phyloP scores from a whole-genome alignment of 2,113 vertebrate genomes.

The Elanoides forficatus region DNA sequence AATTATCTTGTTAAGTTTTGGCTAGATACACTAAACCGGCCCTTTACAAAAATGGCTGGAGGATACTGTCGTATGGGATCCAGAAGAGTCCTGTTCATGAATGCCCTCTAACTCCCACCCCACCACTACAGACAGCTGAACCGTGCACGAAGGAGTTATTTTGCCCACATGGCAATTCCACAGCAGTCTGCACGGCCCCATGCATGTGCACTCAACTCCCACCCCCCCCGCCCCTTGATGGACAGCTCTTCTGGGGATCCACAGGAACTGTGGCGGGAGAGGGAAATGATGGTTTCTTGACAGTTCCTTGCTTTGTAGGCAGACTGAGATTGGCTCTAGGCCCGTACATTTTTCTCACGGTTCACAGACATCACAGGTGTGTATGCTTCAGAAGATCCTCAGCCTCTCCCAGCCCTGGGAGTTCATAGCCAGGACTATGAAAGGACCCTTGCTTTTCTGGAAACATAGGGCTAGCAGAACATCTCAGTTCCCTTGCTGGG shows the following conservation, averaged over 20 bases:
- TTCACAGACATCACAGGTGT: not conserved
- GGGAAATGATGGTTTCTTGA: not conserved
- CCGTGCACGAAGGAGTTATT: not conserved
- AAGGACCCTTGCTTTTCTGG: not conserved
- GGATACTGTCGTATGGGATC: not conserved
- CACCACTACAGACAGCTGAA: not conserved
- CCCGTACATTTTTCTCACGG: fast-evolving
- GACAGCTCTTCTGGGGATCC: not conserved
- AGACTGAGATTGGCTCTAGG: not conserved
- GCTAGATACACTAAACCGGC: not conserved
- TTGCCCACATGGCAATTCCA: not conserved
- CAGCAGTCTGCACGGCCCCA: not conserved
- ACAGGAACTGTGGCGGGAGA: not conserved
- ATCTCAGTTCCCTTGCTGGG: not conserved
- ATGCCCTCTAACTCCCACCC: not conserved
- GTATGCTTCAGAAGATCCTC: not conserved
- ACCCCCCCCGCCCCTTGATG: not conserved
- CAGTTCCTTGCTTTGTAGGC: not conserved
- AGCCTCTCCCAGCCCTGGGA: not conserved
- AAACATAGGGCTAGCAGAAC: not conserved
- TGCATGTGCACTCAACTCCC: fast-evolving
- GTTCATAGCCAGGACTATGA: not conserved
- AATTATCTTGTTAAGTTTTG: not conserved
- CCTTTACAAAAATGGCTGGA: not conserved
- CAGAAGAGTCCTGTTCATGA: not conserved